Conservation (phyloP, 2,888 invertebrate genomes). For the Pristionchus exspectatus region DNA sequence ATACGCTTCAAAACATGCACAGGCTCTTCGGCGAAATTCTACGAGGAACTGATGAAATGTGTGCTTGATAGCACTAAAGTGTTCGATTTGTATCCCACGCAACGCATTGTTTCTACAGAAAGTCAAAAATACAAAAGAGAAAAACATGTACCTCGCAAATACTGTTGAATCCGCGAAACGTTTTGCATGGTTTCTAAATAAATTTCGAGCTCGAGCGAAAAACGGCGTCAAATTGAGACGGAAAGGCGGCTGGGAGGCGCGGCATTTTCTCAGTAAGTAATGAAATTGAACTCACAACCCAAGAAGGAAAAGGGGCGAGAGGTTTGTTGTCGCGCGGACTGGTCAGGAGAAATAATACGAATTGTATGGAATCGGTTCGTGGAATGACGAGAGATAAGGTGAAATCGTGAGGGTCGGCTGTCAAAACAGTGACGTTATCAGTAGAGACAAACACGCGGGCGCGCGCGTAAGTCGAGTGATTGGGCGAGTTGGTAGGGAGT, state of each 20-base stretch:
- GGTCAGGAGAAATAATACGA: not conserved
- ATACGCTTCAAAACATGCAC: not conserved
- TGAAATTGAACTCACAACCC: constrained; percentile 47
- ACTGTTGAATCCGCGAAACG: not conserved
- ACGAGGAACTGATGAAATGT: not conserved
- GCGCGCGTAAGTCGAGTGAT: not conserved
- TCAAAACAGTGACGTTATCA: constrained; percentile 34
- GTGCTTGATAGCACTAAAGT: constrained; percentile 1
- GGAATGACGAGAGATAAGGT: not conserved
- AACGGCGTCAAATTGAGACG: not conserved
- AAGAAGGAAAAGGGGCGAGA: not conserved
- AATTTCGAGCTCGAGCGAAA: not conserved
- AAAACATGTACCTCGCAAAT: too few relatives aligned
- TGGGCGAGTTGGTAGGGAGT: not conserved
- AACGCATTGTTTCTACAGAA: not conserved
- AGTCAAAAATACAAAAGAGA: not conserved
- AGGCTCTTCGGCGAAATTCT: not conserved
- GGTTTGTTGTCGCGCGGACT: not conserved
- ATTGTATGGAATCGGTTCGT: not conserved
- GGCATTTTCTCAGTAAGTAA: constrained; percentile 39
- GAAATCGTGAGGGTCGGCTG: not conserved
- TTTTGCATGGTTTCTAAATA: not conserved
- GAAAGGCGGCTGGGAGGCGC: not conserved
- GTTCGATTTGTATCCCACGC: not conserved
- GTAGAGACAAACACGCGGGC: constrained; percentile 1